Conservation (phyloP, 2,797 vertebrate genomes). For the Ceryle rudis region DNA sequence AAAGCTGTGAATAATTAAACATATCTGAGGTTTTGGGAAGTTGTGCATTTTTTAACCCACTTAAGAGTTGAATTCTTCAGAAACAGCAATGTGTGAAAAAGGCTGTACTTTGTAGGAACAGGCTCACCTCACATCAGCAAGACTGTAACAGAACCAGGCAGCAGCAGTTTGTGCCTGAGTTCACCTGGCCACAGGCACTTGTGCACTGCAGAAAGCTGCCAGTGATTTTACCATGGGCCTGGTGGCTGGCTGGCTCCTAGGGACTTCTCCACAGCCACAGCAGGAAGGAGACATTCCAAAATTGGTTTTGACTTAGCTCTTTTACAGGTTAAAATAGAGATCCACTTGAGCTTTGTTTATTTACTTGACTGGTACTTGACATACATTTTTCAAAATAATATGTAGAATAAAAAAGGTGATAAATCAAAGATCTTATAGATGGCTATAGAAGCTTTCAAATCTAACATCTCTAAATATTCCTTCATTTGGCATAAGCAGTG, state of each 20-base stretch:
- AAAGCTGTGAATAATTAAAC: not conserved
- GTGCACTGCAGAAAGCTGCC: not conserved
- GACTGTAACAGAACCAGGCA: not conserved
- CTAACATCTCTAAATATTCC: not conserved
- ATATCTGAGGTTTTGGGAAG: not conserved
- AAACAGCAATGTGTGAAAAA: not conserved
- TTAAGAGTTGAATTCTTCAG: not conserved
- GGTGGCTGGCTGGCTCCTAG: not conserved
- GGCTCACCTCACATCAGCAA: not conserved
- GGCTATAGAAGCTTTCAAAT: not conserved
- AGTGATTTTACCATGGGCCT: accelerated
- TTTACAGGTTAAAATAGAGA: not conserved
- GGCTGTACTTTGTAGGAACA: not conserved
- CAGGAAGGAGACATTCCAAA: not conserved
- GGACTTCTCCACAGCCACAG: not conserved
- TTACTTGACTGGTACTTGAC: not conserved
- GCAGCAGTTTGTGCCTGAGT: not conserved
- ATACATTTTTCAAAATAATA: not conserved
- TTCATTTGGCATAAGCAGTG: not conserved
- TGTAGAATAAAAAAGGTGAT: not conserved
- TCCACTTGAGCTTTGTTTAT: not conserved
- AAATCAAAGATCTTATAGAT: not conserved
- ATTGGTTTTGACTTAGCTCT: not conserved
- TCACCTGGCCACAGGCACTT: not conserved
- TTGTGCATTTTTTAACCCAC: accelerated